phyloP scores from a whole-genome alignment of 2,888 invertebrate species.

The Strigamia crassipes region DNA sequence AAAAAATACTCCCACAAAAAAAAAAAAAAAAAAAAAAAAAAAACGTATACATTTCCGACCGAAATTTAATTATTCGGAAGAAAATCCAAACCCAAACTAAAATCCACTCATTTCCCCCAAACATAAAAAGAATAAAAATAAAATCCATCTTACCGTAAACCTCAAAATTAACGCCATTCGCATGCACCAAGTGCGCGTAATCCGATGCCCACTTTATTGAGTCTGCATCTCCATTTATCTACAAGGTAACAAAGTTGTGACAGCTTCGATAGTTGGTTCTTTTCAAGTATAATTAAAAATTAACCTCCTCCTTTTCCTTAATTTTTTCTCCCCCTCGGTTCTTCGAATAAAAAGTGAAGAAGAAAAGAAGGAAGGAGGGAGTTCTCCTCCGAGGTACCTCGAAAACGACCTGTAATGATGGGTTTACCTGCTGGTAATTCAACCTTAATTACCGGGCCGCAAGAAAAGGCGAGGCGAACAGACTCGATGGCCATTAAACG shows the following conservation, averaged over 20 bases:
- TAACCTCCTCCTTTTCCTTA: not conserved
- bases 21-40: no score
- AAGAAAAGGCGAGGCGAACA: slow-evolving; percentile 26
- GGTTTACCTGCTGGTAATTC: slow-evolving; percentile 30
- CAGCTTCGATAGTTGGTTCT: slow-evolving; percentile 1
- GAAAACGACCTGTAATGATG: slow-evolving; percentile 20
- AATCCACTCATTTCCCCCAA: no score
- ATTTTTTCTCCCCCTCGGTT: not conserved
- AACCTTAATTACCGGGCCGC: slow-evolving; percentile 30
- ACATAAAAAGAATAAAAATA: not conserved
- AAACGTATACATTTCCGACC: no score
- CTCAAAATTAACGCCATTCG: no score
- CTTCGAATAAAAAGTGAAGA: slow-evolving; percentile 6
- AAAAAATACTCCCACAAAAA: no score
- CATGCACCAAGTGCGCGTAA: no score
- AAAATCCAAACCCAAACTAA: no score
- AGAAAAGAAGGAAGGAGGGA: slow-evolving; percentile 16
- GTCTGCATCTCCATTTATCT: not conserved
- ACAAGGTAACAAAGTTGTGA: slow-evolving; percentile 14
- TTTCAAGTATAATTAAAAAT: slow-evolving; percentile 7
- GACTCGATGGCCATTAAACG: slow-evolving; percentile 30
- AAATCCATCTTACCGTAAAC: not conserved
- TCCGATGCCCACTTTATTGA: not conserved
- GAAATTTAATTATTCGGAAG: no score
- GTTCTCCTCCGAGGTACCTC: slow-evolving; percentile 16